Evolutionary conservation across 2,797 vertebrate species (phyloP).

Genomic region (Syngnathus acus): DNA sequence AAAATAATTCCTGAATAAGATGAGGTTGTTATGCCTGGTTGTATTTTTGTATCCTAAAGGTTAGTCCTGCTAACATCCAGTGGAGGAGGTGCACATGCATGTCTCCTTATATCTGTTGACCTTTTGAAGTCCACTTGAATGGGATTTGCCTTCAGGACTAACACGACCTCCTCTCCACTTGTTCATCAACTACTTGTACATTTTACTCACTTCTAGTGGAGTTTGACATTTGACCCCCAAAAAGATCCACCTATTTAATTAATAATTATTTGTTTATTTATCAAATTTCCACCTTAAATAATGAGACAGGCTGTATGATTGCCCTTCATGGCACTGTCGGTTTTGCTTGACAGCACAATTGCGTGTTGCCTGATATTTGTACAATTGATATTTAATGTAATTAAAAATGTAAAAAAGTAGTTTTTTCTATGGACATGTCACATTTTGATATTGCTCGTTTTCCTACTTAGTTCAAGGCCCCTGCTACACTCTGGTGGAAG

Average conservation of each 20-base stretch:
- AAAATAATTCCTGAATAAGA: not conserved
- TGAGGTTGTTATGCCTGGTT: not conserved
- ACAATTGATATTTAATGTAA: no score
- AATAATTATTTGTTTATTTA: no score
- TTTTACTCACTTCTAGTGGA: conserved; percentile 61
- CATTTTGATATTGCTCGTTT: not conserved
- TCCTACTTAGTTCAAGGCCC: conserved; percentile 27
- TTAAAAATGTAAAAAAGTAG: no score
- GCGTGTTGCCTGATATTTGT: no score
- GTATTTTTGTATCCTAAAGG: conserved; percentile 38
- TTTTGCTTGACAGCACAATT: no score
- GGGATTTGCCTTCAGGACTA: conserved; percentile 64
- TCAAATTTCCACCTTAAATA: no score
- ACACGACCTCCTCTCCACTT: conserved; percentile 52
- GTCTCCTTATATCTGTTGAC: conserved; percentile 56
- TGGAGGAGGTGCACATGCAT: conserved; percentile 49
- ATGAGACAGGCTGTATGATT: no score
- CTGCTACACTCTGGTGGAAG: conserved; percentile 64
- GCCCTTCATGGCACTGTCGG: no score
- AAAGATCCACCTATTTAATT: no score
- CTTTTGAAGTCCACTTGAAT: conserved; percentile 63
- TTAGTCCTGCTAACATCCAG: conserved; percentile 56
- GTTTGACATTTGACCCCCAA: conserved; percentile 58
- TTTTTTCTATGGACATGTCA: no score
- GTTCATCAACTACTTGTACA: conserved; percentile 61